A percentile compares a stretch with the other conserved stretches of the same genome.
These are phyloP conservation scores for Sitodiplosis mosellana DNA, from an alignment of 1,140 invertebrate genomes.

Conservation along the genomic window DNA sequence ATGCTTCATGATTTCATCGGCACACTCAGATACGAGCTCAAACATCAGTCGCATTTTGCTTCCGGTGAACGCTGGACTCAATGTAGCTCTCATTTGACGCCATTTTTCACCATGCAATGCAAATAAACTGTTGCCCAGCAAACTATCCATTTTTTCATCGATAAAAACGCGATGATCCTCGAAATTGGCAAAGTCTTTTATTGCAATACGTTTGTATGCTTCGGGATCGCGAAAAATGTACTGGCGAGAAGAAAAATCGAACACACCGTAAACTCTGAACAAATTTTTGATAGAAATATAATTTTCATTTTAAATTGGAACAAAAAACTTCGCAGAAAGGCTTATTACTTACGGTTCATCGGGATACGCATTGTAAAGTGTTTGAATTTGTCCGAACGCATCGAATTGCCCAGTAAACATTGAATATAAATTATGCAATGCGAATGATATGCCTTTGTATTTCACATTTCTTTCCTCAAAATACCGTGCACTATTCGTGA, in stretches of 20 bases:
- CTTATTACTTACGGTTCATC: background rate
- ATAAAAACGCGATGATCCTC: constrained; percentile 31
- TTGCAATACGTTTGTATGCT: constrained; percentile 25
- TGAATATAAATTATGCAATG: too few relatives aligned
- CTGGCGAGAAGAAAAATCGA: constrained; percentile 13
- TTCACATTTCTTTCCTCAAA: too few relatives aligned
- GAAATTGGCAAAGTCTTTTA: constrained; percentile 47
- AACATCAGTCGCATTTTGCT: constrained; percentile 22
- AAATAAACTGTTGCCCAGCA: constrained; percentile 32
- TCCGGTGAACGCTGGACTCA: constrained; percentile 17
- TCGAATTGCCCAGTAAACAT: too few relatives aligned
- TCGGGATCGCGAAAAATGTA: constrained; percentile 22
- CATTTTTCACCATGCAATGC: constrained; percentile 33
- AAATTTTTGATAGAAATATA: too few relatives aligned
- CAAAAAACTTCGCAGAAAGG: constrained; percentile 7
- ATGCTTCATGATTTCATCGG: constrained; percentile 6
- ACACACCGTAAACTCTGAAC: constrained; percentile 7
- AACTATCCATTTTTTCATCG: constrained; percentile 26
- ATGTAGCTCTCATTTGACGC: constrained; percentile 32
- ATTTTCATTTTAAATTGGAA: too few relatives aligned
- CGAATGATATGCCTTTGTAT: too few relatives aligned
- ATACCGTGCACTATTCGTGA: too few relatives aligned
- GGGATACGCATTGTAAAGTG: too few relatives aligned
- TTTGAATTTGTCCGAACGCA: too few relatives aligned
- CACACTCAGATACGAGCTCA: constrained; percentile 11